Percentiles rank a stretch among this genome's conserved stretches.
Conservation (phyloP, 2,797 vertebrate genomes). For the Chrosomus eos region DNA sequence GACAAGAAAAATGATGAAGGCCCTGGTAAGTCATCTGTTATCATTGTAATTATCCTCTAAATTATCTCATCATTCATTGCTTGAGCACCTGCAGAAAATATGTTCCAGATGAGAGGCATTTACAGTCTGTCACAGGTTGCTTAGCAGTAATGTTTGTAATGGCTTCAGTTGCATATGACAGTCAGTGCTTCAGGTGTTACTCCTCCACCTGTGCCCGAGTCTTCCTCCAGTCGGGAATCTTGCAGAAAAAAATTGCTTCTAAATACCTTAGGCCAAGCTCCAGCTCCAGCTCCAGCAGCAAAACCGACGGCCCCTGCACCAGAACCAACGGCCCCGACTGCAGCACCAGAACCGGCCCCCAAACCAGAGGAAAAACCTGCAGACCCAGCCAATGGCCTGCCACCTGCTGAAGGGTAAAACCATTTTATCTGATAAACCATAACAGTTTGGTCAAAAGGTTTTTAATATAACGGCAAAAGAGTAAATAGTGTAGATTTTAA, state of each 20-base stretch:
- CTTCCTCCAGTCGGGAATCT: not conserved
- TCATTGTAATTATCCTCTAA: slow-evolving; percentile 32
- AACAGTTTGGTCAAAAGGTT: not conserved
- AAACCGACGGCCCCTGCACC: too few species aligned
- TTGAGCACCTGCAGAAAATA: slow-evolving; percentile 25
- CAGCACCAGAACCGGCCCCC: slow-evolving; percentile 15
- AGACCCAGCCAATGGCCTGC: slow-evolving; percentile 51
- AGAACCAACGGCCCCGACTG: too few species aligned
- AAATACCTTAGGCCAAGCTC: not conserved
- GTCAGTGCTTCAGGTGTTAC: slow-evolving; percentile 21
- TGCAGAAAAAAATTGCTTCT: not conserved
- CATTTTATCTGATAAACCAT: not conserved
- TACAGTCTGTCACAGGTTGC: slow-evolving; percentile 5
- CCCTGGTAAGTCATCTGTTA: slow-evolving; percentile 64
- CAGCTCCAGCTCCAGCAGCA: not conserved
- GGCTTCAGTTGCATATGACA: not conserved
- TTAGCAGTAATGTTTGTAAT: not conserved
- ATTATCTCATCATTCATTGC: slow-evolving; percentile 28
- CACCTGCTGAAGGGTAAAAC: slow-evolving; percentile 69
- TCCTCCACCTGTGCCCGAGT: slow-evolving; percentile 4
- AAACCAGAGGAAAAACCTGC: slow-evolving; percentile 51
- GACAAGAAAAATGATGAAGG: slow-evolving; percentile 66
- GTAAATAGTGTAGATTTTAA: not conserved
- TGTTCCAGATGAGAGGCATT: slow-evolving; percentile 36
- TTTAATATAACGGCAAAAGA: not conserved